These are phyloP conservation scores for Augiades crinisus DNA, from an alignment of 2,888 invertebrate genomes.

Conservation along the genomic window DNA sequence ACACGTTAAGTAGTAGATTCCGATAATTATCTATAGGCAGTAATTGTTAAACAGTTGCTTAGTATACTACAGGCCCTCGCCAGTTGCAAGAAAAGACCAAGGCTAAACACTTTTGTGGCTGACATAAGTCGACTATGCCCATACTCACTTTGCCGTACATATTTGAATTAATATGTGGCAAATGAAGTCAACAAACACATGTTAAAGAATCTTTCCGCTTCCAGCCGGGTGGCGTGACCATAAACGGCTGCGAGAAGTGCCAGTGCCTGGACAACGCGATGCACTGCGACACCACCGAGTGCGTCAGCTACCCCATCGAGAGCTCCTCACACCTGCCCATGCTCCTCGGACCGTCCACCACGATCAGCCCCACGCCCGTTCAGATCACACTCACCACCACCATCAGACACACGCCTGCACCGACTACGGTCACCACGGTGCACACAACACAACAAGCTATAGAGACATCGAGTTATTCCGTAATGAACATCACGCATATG, in stretches of 20 bases:
- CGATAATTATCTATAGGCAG: too few species aligned
- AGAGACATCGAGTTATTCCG: background rate
- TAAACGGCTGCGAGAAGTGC: conserved; percentile 86
- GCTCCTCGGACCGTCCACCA: conserved; percentile 4
- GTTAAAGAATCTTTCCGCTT: background rate
- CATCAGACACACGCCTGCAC: conserved; percentile 1
- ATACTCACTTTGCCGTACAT: too few species aligned
- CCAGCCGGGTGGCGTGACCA: conserved; percentile 85
- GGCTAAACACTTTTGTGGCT: too few species aligned
- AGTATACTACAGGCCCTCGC: too few species aligned
- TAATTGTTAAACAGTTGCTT: too few species aligned
- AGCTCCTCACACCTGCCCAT: conserved; percentile 12
- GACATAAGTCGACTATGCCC: too few species aligned
- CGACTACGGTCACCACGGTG: background rate
- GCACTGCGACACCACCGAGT: conserved; percentile 83
- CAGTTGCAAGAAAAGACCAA: too few species aligned
- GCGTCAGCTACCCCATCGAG: conserved; percentile 45
- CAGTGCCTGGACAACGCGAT: conserved; percentile 90
- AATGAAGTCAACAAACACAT: too few species aligned
- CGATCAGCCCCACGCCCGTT: conserved; percentile 5
- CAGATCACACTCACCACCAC: conserved; percentile 2
- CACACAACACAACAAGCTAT: too few species aligned
- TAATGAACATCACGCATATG: too few species aligned
- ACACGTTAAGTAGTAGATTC: too few species aligned
- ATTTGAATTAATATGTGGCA: too few species aligned